These are phyloP conservation scores for Pachycephala philippinensis DNA, from an alignment of 2,113 vertebrate species.

Conservation along the genomic window DNA sequence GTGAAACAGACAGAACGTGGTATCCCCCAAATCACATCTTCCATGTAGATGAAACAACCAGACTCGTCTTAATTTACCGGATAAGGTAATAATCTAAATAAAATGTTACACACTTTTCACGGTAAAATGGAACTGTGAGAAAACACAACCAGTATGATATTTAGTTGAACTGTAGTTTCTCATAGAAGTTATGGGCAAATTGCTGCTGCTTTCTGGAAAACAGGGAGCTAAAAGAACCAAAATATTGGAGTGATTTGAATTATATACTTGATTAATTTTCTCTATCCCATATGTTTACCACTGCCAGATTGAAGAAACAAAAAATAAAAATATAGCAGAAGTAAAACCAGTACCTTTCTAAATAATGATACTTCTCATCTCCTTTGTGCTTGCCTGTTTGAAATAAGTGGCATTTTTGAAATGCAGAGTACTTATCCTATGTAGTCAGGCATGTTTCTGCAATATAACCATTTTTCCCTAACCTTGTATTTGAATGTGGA, in stretches of 20 bases:
- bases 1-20: conserved; percentile 84
- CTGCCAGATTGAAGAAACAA: not conserved
- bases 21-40: conserved; percentile 92
- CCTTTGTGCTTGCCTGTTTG: not conserved
- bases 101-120: not conserved
- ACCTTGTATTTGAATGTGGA: not conserved
- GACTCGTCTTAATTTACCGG: conserved; percentile 81
- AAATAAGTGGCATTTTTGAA: not conserved
- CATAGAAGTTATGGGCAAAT: not conserved
- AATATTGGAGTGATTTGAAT: not conserved
- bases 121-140: not conserved
- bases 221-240: not conserved
- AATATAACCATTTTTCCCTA: not conserved
- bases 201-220: not conserved
- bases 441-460: not conserved
- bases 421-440: not conserved
- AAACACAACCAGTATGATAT: not conserved
- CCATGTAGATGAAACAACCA: conserved; percentile 78
- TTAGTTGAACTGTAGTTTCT: not conserved
- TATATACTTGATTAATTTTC: not conserved
- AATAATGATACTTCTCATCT: not conserved
- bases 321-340: not conserved
- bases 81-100: conserved; percentile 71
- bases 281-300: not conserved
- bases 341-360: not conserved